Evolutionary conservation across 2,888 invertebrate genomes (phyloP).

Genomic region (Sphinx pinastri): DNA sequence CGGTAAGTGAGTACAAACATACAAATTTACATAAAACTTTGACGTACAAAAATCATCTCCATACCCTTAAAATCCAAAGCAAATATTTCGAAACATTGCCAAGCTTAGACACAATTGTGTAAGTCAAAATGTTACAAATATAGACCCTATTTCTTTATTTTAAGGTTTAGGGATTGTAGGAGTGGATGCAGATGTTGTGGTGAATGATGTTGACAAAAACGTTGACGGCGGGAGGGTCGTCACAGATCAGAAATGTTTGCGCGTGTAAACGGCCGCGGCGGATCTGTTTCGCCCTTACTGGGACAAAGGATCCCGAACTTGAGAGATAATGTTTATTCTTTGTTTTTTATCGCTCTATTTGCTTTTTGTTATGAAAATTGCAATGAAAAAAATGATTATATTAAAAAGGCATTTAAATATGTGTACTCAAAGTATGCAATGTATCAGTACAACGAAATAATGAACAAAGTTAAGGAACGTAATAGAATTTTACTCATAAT

Average conservation of each 20-base stretch:
- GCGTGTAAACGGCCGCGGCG: constrained; percentile 45
- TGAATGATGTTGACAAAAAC: constrained; percentile 47
- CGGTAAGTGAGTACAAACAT: constrained; percentile 21
- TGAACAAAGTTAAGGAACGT: too few species aligned
- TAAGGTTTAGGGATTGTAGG: constrained; percentile 30
- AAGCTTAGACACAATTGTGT: constrained; percentile 29
- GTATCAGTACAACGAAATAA: too few species aligned
- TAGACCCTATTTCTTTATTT: constrained; percentile 30
- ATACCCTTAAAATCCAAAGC: constrained; percentile 56
- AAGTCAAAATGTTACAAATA: constrained; percentile 25
- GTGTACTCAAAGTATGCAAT: too few species aligned
- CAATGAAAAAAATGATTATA: too few species aligned
- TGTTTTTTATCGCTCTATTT: constrained; percentile 7
- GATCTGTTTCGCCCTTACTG: constrained; percentile 18
- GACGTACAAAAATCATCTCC: constrained; percentile 54
- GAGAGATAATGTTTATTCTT: constrained; percentile 12
- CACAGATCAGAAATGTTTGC: constrained; percentile 56
- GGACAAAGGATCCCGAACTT: constrained; percentile 23
- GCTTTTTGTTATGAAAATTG: not conserved
- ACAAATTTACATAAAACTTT: constrained; percentile 40
- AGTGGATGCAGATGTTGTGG: constrained; percentile 28
- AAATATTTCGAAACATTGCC: constrained; percentile 51
- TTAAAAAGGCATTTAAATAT: too few species aligned
- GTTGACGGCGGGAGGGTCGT: constrained; percentile 52
- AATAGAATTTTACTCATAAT: too few species aligned